These are phyloP conservation scores for Triplophysa tibetana DNA, from an alignment of 2,113 vertebrate genomes.

Conservation along the genomic window DNA sequence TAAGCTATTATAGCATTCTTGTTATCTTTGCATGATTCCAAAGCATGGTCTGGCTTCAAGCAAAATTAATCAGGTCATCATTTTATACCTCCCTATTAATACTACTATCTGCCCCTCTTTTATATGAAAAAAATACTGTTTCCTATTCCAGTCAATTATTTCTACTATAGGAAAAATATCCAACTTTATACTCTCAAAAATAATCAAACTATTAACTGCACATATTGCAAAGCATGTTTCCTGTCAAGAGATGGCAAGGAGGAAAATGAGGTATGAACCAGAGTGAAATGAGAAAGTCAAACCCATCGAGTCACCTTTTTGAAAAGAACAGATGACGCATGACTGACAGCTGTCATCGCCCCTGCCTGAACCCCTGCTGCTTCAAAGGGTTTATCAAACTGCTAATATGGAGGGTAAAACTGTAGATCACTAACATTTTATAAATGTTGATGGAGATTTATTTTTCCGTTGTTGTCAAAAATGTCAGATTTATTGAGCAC, in stretches of 20 bases:
- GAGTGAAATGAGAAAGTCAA: constrained; percentile 5
- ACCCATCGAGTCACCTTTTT: background rate
- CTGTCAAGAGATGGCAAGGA: background rate
- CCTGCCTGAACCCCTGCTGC: constrained; percentile 33
- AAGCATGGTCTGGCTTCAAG: too few relatives aligned
- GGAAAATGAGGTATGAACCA: background rate
- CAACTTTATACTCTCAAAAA: background rate
- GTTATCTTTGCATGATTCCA: too few relatives aligned
- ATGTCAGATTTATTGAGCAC: constrained; percentile 25
- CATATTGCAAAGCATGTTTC: background rate
- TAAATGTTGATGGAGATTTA: constrained; percentile 42
- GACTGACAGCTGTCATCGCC: constrained; percentile 45
- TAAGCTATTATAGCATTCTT: too few relatives aligned
- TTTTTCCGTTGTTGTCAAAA: constrained; percentile 37
- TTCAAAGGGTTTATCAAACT: constrained; percentile 10
- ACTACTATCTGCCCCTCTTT: background rate
- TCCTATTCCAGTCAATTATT: constrained; percentile 5
- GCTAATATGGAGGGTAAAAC: constrained; percentile 19
- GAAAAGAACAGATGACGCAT: background rate
- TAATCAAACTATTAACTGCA: background rate
- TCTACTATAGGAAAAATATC: background rate
- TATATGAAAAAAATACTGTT: background rate
- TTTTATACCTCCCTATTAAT: too few relatives aligned
- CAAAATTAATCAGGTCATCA: too few relatives aligned
- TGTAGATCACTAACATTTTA: constrained; percentile 41